phyloP scores from a whole-genome alignment of 2,888 invertebrate species.

The Mesoligia furuncula region DNA sequence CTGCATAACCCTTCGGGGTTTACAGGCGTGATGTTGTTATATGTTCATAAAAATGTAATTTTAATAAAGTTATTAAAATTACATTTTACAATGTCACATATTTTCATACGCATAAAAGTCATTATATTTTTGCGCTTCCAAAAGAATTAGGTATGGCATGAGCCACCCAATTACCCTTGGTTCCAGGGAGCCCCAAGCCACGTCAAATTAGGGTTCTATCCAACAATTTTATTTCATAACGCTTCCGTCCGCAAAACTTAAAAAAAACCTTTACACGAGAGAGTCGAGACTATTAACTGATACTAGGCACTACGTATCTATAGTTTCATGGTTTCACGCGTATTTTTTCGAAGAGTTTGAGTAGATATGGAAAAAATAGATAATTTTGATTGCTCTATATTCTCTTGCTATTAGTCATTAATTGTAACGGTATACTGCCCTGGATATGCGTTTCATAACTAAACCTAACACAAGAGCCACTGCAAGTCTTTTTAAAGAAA shows the following conservation, averaged over 20 bases:
- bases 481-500: neutral
- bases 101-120: slow-evolving; percentile 30
- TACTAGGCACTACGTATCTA: neutral
- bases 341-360: neutral
- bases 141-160: slow-evolving; percentile 28
- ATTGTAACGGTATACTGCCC: neutral
- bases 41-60: neutral
- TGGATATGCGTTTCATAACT: neutral
- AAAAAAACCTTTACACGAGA: neutral
- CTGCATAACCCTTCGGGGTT: too few species aligned
- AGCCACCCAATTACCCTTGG: slow-evolving; percentile 31
- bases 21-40: neutral
- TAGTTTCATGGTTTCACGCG: neutral
- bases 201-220: slow-evolving; percentile 25
- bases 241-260: neutral
- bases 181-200: slow-evolving; percentile 9
- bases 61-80: neutral
- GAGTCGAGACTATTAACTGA: neutral
- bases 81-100: neutral
- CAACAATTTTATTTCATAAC: slow-evolving; percentile 26
- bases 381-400: neutral
- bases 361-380: neutral
- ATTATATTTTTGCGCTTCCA: slow-evolving; percentile 26
- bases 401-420: neutral
- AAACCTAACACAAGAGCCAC: neutral